phyloP scores from a whole-genome alignment of 2,888 invertebrate genomes.

The Eupelmus urozonus region DNA sequence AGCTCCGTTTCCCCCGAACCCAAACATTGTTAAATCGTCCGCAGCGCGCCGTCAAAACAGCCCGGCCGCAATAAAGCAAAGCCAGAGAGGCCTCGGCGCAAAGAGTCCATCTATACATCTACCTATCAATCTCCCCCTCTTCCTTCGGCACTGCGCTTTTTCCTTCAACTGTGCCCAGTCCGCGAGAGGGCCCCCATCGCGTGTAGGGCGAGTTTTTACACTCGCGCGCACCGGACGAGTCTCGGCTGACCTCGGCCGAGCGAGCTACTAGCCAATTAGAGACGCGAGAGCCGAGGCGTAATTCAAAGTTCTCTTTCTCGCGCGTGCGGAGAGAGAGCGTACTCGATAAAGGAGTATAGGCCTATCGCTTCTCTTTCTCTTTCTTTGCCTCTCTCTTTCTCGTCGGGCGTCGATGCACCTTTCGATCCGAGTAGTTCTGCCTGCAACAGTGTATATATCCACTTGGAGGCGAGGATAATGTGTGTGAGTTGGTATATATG shows the following conservation, averaged over 20 bases:
- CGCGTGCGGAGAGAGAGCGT: background rate
- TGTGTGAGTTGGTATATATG: too few species aligned
- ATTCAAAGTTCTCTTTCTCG: slow-evolving; percentile 44
- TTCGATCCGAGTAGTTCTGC: background rate
- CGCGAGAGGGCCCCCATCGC: slow-evolving; percentile 18
- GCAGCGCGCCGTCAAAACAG: background rate
- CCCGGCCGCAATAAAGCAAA: background rate
- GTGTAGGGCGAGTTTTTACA: slow-evolving; percentile 48
- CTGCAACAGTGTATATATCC: background rate
- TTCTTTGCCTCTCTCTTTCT: background rate
- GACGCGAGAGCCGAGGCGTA: slow-evolving; percentile 31
- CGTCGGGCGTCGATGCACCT: background rate
- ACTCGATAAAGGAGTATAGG: slow-evolving; percentile 21
- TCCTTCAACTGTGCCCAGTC: too few species aligned
- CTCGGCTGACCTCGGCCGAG: slow-evolving; percentile 41
- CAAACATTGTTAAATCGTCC: too few species aligned
- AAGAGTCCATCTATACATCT: background rate
- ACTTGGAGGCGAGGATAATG: background rate
- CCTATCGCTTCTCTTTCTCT: slow-evolving; percentile 13
- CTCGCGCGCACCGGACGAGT: slow-evolving; percentile 13
- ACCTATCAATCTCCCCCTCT: background rate
- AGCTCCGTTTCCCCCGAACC: too few species aligned
- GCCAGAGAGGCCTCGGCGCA: too few species aligned
- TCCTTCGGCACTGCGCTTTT: background rate
- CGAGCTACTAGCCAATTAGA: slow-evolving; percentile 46